Percentiles rank a stretch among this genome's conserved stretches.
Conservation (phyloP, 2,797 vertebrate species). For the Intellagama lesueurii region DNA sequence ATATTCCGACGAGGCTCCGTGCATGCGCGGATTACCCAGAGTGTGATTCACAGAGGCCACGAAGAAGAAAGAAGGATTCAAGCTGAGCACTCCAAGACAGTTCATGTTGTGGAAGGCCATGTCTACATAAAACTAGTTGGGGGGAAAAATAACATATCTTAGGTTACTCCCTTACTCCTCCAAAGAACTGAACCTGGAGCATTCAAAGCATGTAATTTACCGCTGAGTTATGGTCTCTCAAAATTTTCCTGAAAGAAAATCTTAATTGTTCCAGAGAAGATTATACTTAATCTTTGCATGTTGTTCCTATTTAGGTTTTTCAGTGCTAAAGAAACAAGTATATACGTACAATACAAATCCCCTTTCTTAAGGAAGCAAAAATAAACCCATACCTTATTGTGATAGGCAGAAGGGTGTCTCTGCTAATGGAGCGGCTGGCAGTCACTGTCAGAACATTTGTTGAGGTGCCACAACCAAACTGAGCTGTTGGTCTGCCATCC, state of each 20-base stretch:
- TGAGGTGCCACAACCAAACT: conserved; percentile 79
- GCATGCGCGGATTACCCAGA: too few relatives aligned
- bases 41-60: too few relatives aligned
- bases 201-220: not conserved
- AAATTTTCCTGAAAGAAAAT: not conserved
- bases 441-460: conserved; percentile 78
- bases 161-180: not conserved
- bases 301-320: not conserved
- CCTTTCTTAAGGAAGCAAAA: not conserved
- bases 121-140: too few relatives aligned
- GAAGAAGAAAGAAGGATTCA: too few relatives aligned
- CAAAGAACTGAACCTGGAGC: not conserved
- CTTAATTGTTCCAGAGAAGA: not conserved
- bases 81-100: too few relatives aligned
- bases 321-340: not conserved
- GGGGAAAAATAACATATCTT: too few relatives aligned
- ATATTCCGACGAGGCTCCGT: too few relatives aligned
- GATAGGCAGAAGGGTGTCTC: conserved; percentile 76
- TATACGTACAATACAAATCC: not conserved
- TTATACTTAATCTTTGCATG: conserved; percentile 18
- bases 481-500: conserved; percentile 80
- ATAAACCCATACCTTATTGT: conserved; percentile 78
- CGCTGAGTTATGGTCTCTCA: not conserved
- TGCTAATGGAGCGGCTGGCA: conserved; percentile 75
- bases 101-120: too few relatives aligned